phyloP scores from a whole-genome alignment of 1,140 invertebrate genomes.

The Liolophura sinensis region DNA sequence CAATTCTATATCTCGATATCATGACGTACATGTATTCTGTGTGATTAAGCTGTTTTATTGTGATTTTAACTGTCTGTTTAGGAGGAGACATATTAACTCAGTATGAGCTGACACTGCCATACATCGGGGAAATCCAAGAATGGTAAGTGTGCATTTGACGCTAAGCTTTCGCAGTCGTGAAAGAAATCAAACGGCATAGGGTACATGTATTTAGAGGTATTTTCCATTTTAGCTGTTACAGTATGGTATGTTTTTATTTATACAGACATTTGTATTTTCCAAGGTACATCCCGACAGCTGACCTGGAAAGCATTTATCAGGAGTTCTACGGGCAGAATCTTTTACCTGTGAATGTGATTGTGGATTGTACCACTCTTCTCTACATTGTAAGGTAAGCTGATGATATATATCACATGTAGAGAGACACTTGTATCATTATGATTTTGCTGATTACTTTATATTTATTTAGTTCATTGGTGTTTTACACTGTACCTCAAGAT shows the following conservation, averaged over 20 bases:
- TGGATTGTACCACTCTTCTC: conserved; percentile 31
- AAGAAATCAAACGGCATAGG: no score
- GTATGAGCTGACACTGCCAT: conserved; percentile 29
- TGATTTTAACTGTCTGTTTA: conserved; percentile 11
- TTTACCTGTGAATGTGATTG: conserved; percentile 30
- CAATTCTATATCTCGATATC: no score
- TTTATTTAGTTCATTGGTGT: neutral
- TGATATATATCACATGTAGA: neutral
- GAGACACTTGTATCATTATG: neutral
- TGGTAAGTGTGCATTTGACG: conserved; percentile 25
- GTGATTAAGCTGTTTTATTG: neutral
- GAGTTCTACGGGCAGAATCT: conserved; percentile 36
- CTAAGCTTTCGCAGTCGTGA: no score
- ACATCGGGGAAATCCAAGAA: conserved; percentile 21
- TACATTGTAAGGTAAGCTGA: conserved; percentile 35
- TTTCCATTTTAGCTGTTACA: conserved; percentile 2
- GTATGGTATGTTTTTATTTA: neutral
- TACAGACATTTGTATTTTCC: no score
- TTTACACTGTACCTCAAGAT: no score
- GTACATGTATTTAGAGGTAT: neutral
- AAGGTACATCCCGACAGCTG: conserved; percentile 48
- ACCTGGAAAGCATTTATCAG: conserved; percentile 43
- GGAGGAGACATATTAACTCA: conserved; percentile 41
- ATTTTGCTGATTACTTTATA: neutral
- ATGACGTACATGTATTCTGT: no score